A percentile compares a stretch with the other conserved stretches of the same genome.
phyloP scores from a whole-genome alignment of 2,113 vertebrate species.

The Calonectris borealis region DNA sequence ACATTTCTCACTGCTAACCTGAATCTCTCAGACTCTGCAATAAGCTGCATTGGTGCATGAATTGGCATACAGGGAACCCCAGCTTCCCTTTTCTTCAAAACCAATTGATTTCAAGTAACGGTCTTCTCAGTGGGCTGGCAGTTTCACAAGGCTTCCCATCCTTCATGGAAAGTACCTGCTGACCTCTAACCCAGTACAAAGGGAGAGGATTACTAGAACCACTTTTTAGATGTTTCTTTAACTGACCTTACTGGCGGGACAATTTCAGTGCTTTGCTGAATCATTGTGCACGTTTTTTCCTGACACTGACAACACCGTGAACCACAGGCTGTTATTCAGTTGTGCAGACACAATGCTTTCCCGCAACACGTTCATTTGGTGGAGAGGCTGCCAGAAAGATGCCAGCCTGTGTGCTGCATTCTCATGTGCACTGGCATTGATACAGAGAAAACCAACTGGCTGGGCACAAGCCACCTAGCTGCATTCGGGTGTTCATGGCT shows the following conservation, averaged over 20 bases:
- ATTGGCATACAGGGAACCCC: neutral
- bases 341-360: neutral
- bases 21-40: neutral
- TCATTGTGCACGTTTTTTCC: neutral
- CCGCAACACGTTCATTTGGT: neutral
- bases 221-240: neutral
- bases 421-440: rapidly evolving
- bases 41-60: neutral
- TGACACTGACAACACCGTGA: neutral
- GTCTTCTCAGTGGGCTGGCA: neutral
- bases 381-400: neutral
- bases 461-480: neutral
- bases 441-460: neutral
- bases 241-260: neutral
- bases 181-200: neutral
- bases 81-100: neutral
- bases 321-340: neutral
- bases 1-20: neutral
- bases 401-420: neutral
- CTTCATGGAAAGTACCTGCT: neutral
- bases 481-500: too few species aligned
- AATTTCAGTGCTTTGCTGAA: neutral
- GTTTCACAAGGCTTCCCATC: neutral
- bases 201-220: neutral
- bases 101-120: neutral